phyloP scores from a whole-genome alignment of 92 coral and sea anemone genomes.

The Phenganax subtilis region DNA sequence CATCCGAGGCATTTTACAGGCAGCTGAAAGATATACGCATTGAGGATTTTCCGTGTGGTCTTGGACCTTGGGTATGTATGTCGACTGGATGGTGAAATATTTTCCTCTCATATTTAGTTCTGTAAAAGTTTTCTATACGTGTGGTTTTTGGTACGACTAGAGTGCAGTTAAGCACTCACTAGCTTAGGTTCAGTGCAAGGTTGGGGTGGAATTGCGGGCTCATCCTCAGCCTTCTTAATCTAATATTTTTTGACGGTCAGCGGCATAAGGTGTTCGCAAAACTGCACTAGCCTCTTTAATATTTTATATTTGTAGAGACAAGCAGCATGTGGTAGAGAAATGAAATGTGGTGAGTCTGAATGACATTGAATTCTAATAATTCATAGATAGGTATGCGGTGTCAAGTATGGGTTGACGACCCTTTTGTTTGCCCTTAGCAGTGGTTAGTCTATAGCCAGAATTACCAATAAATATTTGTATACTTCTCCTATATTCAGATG shows the following conservation, averaged over 20 bases:
- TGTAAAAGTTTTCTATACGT: not conserved
- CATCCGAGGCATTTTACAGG: constrained; percentile 77
- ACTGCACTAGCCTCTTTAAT: not conserved
- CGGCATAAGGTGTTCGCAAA: not conserved
- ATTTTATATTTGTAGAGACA: constrained; percentile 7
- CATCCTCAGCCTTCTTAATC: no score
- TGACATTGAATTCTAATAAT: not conserved
- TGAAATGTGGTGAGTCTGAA: not conserved
- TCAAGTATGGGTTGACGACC: not conserved
- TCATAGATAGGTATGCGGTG: not conserved
- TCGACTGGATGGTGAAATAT: not conserved
- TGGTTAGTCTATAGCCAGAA: no score
- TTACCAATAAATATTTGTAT: not conserved
- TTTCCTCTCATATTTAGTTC: not conserved
- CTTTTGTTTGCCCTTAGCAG: no score
- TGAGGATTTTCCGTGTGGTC: constrained; percentile 92
- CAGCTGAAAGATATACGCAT: constrained; percentile 79
- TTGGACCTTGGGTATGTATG: constrained; percentile 83
- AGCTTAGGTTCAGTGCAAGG: no score
- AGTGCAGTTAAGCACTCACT: no score
- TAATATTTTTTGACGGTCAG: no score
- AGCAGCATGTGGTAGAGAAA: not conserved
- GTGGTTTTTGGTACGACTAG: not conserved
- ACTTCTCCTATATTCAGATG: constrained; percentile 11
- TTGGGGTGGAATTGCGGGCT: no score